These are phyloP conservation scores for Trididemnum nubilum DNA, from an alignment of 23 tunicate genomes.

Conservation along the genomic window DNA sequence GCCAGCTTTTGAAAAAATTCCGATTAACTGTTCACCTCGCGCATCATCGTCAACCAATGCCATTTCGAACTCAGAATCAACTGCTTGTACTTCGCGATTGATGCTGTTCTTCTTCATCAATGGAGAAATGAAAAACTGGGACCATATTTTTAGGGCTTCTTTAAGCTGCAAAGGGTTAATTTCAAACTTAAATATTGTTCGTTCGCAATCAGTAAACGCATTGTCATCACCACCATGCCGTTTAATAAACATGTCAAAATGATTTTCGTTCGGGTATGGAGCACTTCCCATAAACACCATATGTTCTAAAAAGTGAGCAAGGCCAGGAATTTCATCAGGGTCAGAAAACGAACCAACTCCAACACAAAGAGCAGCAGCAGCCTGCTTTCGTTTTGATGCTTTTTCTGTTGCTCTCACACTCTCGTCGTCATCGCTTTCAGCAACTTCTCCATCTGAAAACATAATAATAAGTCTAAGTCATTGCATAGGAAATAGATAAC, in stretches of 20 bases:
- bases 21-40: slow-evolving; percentile 66
- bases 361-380: slow-evolving; percentile 88
- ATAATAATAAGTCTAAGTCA: not conserved
- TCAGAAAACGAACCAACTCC: slow-evolving; percentile 89
- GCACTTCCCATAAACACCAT: slow-evolving; percentile 98
- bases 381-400: slow-evolving; percentile 44
- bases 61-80: slow-evolving; percentile 88
- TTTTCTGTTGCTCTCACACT: not conserved
- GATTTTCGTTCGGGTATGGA: slow-evolving; percentile 88
- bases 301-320: slow-evolving; percentile 95
- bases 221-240: slow-evolving; percentile 74
- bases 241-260: slow-evolving; percentile 69
- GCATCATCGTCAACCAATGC: slow-evolving; percentile 54
- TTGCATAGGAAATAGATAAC: not conserved
- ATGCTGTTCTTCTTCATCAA: slow-evolving; percentile 64
- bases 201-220: slow-evolving; percentile 76
- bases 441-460: not conserved
- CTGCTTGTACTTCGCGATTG: slow-evolving; percentile 92
- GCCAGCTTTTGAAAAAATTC: slow-evolving; percentile 26
- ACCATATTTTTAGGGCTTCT: slow-evolving; percentile 82
- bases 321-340: slow-evolving; percentile 72
- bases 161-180: slow-evolving; percentile 56
- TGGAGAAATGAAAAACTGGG: slow-evolving; percentile 86
- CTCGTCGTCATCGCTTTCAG: slow-evolving; percentile 21
- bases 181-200: slow-evolving; percentile 72